Conservation (phyloP, 2,888 invertebrate genomes). For the Chalcis sispes region DNA sequence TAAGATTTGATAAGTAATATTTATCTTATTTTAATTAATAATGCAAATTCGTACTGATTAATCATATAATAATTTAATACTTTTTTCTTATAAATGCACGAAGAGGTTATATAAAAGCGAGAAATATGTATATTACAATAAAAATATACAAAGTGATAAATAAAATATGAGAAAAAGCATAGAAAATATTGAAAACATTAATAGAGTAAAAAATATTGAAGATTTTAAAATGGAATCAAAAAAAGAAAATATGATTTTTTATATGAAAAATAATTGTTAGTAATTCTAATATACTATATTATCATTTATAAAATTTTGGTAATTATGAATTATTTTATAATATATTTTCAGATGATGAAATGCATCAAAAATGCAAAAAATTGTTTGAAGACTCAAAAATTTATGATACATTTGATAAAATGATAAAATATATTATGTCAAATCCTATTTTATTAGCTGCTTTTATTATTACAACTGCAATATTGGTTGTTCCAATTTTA, state of each 20-base stretch:
- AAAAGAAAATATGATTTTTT: conserved; percentile 36
- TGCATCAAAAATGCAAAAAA: conserved; percentile 54
- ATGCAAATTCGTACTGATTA: too few species aligned
- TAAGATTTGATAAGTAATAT: too few species aligned
- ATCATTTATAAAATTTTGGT: neutral
- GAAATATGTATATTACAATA: too few species aligned
- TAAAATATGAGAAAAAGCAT: conserved; percentile 2
- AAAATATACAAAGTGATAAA: too few species aligned
- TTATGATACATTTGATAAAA: conserved; percentile 54
- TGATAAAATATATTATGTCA: conserved; percentile 49
- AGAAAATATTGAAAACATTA: conserved; percentile 9
- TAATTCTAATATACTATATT: neutral
- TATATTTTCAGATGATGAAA: conserved; percentile 55
- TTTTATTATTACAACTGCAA: conserved; percentile 42
- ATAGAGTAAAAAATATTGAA: conserved; percentile 24
- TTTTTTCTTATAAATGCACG: too few species aligned
- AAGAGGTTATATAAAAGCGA: too few species aligned
- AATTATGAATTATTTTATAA: neutral
- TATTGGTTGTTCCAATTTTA: conserved; percentile 57
- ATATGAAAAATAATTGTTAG: conserved; percentile 43
- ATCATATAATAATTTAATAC: too few species aligned
- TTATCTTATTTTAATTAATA: too few species aligned
- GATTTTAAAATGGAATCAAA: conserved; percentile 34
- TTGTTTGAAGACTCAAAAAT: conserved; percentile 58
- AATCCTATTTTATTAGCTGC: conserved; percentile 56